Percentiles rank a stretch among this genome's conserved stretches.
Conservation (phyloP, 2,113 vertebrate genomes). For the Osmerus mordax region DNA sequence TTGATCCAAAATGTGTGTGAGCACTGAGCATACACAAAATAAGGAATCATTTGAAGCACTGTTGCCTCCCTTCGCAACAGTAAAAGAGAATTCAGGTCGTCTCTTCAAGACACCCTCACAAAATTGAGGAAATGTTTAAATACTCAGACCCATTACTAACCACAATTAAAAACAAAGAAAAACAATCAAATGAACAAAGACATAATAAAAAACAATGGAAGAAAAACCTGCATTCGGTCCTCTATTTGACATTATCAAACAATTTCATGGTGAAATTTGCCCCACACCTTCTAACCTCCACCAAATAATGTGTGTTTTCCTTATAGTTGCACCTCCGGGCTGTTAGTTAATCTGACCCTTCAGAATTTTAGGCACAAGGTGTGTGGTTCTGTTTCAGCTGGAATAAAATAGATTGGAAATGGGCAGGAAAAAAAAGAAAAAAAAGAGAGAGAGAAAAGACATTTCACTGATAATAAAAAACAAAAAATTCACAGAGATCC, state of each 20-base stretch:
- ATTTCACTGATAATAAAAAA: background rate
- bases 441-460: conserved; percentile 40
- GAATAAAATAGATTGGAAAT: conserved; percentile 79
- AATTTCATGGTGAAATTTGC: conserved; percentile 65
- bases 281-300: conserved; percentile 72
- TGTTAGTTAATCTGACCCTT: conserved; percentile 20
- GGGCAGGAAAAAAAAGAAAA: conserved; percentile 66
- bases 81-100: conserved; percentile 71
- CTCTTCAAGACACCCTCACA: conserved; percentile 88
- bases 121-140: conserved; percentile 92
- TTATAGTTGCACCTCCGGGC: conserved; percentile 35
- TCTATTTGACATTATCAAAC: conserved; percentile 37
- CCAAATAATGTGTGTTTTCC: conserved; percentile 48
- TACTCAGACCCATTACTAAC: conserved; percentile 72
- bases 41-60: conserved; percentile 59
- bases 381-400: conserved; percentile 83
- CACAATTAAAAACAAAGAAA: conserved; percentile 42
- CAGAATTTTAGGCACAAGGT: conserved; percentile 88
- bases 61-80: conserved; percentile 84
- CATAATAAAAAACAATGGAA: conserved; percentile 4
- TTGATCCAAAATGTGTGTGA: conserved; percentile 59
- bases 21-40: conserved; percentile 50
- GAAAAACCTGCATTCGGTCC: background rate
- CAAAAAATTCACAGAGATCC: conserved; percentile 51
- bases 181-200: conserved; percentile 66